Evolutionary conservation across 2,888 invertebrate genomes (phyloP).

Genomic region (Rotaria magnacalcarata): DNA sequence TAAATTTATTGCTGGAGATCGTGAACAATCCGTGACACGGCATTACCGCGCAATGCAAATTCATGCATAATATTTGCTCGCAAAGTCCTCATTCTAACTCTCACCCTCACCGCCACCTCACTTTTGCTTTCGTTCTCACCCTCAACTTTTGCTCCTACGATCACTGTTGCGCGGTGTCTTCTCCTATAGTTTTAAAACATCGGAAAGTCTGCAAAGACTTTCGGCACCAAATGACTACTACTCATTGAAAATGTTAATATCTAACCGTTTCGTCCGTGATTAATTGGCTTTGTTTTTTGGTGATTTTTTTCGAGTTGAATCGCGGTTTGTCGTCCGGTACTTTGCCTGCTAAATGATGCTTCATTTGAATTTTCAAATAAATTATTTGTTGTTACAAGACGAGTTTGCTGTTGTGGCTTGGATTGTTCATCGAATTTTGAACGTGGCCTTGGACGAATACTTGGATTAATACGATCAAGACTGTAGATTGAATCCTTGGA

Average conservation of each 20-base stretch:
- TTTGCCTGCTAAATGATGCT: neutral
- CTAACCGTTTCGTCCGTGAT: neutral
- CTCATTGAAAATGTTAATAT: neutral
- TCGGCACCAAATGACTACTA: too few relatives aligned
- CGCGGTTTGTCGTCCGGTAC: neutral
- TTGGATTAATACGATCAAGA: neutral
- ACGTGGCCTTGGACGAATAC: neutral
- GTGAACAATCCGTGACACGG: too few relatives aligned
- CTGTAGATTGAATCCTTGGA: neutral
- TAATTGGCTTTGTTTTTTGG: neutral
- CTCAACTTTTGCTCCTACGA: too few relatives aligned
- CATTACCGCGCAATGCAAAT: too few relatives aligned
- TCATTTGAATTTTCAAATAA: constrained; percentile 24
- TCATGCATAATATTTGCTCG: too few relatives aligned
- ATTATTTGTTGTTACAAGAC: neutral
- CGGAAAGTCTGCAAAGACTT: too few relatives aligned
- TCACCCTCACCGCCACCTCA: too few relatives aligned
- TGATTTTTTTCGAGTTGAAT: neutral
- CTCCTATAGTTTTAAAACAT: too few relatives aligned
- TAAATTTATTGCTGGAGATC: too few relatives aligned
- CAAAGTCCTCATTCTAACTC: too few relatives aligned
- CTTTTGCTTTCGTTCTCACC: too few relatives aligned
- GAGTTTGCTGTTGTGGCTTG: neutral
- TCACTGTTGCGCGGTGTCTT: too few relatives aligned
- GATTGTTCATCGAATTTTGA: neutral